phyloP scores from a whole-genome alignment of 2,113 vertebrate species.

The Clarias gariepinus region DNA sequence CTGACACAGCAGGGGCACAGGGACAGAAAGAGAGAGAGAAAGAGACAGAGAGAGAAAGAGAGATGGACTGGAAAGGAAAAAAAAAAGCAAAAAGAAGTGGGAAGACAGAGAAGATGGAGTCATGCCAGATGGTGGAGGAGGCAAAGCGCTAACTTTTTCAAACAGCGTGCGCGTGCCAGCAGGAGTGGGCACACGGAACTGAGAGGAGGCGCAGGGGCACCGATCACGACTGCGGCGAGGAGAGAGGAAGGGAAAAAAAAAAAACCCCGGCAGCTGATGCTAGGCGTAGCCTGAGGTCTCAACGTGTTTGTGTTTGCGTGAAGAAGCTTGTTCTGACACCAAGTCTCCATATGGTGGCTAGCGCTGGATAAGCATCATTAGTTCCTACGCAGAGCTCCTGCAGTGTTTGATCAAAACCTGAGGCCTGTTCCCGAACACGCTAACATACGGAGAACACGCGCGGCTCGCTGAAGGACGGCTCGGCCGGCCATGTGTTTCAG shows the following conservation, averaged over 20 bases:
- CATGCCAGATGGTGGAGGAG: slow-evolving; percentile 56
- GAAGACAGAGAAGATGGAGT: slow-evolving; percentile 31
- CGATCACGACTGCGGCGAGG: slow-evolving; percentile 27
- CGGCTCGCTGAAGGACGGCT: not conserved
- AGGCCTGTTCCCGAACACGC: not conserved
- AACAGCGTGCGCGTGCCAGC: slow-evolving; percentile 49
- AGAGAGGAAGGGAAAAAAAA: not conserved
- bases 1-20: slow-evolving; percentile 40
- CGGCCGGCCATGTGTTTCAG: not conserved
- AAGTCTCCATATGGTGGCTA: slow-evolving; percentile 42
- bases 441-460: not conserved
- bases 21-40: slow-evolving; percentile 13
- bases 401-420: slow-evolving; percentile 24
- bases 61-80: not conserved
- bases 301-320: slow-evolving; percentile 31
- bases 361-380: slow-evolving; percentile 40
- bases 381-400: not conserved
- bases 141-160: slow-evolving; percentile 44
- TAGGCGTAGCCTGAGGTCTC: slow-evolving; percentile 26
- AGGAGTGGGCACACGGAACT: slow-evolving; percentile 43
- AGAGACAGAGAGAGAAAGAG: slow-evolving; percentile 8
- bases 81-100: not conserved
- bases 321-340: slow-evolving; percentile 14
- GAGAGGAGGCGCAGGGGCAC: slow-evolving; percentile 40
- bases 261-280: not conserved